Evolutionary conservation across 2,113 vertebrate species (phyloP).

Genomic region (Atrichornis clamosus): DNA sequence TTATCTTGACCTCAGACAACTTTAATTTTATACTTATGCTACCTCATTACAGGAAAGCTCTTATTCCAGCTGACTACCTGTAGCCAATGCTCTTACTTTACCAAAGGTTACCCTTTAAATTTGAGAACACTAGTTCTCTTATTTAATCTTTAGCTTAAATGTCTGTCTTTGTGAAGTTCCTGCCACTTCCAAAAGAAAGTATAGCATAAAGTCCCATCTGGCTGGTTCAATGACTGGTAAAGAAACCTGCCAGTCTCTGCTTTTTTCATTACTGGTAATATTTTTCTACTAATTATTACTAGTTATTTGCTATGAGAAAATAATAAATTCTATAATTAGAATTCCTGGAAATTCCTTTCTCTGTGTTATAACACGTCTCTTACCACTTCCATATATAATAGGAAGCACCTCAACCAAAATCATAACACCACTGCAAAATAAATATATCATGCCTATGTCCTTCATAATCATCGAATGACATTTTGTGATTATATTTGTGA

Average conservation of each 20-base stretch:
- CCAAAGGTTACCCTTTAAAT: neutral
- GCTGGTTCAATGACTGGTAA: neutral
- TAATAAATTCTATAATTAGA: neutral
- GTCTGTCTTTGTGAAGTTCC: neutral
- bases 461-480: neutral
- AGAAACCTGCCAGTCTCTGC: neutral
- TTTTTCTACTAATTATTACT: neutral
- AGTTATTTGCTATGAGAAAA: neutral
- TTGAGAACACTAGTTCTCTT: neutral
- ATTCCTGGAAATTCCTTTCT: neutral
- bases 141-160: neutral
- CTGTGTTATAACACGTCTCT: neutral
- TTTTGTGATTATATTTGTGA: neutral
- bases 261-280: neutral
- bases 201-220: neutral
- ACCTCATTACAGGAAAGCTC: neutral
- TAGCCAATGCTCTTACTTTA: neutral
- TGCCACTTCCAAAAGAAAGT: neutral
- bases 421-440: neutral
- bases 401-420: neutral
- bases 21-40: neutral
- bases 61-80: neutral
- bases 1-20: neutral
- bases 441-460: no score
- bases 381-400: accelerated